Evolutionary conservation across 2,888 invertebrate genomes (phyloP).

Genomic region (Isotomurus palustris): DNA sequence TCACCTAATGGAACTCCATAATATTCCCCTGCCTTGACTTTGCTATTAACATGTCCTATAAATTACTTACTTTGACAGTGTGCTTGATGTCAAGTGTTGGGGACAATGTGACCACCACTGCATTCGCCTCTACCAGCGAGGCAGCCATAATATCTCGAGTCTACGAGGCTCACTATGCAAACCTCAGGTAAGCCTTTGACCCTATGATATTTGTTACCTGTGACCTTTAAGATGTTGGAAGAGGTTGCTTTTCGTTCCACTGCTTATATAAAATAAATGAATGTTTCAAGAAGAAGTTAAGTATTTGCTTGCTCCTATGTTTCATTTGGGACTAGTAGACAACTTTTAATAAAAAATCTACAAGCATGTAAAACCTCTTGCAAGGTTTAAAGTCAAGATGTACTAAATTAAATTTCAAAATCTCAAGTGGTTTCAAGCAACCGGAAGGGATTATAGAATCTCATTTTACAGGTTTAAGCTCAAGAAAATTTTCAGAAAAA

Average conservation of each 20-base stretch:
- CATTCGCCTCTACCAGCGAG: conserved; percentile 16
- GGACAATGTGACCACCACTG: conserved; percentile 36
- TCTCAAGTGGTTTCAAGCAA: too few species aligned
- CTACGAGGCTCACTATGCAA: conserved; percentile 36
- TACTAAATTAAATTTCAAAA: too few species aligned
- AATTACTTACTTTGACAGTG: conserved; percentile 26
- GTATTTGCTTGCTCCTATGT: not conserved
- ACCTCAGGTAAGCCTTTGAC: conserved; percentile 37
- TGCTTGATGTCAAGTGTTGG: conserved; percentile 39
- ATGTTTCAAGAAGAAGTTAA: not conserved
- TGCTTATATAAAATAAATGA: conserved; percentile 6
- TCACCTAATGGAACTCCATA: not conserved
- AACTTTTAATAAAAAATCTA: not conserved
- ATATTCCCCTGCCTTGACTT: too few species aligned
- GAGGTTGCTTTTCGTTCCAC: too few species aligned
- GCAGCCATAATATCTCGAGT: conserved; percentile 37
- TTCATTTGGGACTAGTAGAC: not conserved
- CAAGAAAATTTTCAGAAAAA: too few species aligned
- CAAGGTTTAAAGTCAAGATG: too few species aligned
- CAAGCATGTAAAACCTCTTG: too few species aligned
- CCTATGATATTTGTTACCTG: too few species aligned
- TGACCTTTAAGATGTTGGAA: too few species aligned
- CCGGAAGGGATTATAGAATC: too few species aligned
- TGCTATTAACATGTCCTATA: too few species aligned
- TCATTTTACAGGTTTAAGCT: too few species aligned